phyloP scores from a whole-genome alignment of 1,140 invertebrate genomes.

The Orchesella cincta region DNA sequence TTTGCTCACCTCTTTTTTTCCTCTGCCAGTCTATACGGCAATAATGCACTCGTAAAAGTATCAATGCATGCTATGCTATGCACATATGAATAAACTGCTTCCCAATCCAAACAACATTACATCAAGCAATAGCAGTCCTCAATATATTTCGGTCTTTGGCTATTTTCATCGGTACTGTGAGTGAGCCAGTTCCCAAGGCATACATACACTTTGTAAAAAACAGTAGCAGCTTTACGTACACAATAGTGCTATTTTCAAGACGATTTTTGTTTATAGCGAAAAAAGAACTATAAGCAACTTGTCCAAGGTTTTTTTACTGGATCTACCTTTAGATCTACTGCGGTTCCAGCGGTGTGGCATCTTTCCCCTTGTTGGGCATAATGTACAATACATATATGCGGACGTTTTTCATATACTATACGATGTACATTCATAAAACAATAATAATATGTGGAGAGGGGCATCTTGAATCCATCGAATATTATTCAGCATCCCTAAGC shows the following conservation, averaged over 20 bases:
- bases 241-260: neutral
- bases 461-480: too few species aligned
- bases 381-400: too few species aligned
- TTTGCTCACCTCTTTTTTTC: constrained; percentile 21
- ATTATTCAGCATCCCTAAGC: too few species aligned
- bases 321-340: neutral
- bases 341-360: neutral
- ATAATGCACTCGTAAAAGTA: too few species aligned
- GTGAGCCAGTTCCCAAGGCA: constrained; percentile 28
- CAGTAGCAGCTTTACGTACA: neutral
- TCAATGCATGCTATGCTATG: too few species aligned
- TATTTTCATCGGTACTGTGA: constrained; percentile 13
- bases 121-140: neutral
- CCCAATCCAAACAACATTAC: constrained; percentile 14
- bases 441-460: too few species aligned
- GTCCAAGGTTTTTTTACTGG: neutral
- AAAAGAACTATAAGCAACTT: neutral
- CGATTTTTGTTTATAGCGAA: neutral
- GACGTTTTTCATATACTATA: neutral
- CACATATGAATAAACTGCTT: too few species aligned
- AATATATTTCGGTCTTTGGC: constrained; percentile 26
- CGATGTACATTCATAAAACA: too few species aligned
- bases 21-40: too few species aligned
- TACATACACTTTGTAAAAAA: constrained; percentile 24
- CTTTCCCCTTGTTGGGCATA: too few species aligned